These are phyloP conservation scores for Psittacula echo DNA, from an alignment of 2,797 vertebrate species.

Conservation along the genomic window DNA sequence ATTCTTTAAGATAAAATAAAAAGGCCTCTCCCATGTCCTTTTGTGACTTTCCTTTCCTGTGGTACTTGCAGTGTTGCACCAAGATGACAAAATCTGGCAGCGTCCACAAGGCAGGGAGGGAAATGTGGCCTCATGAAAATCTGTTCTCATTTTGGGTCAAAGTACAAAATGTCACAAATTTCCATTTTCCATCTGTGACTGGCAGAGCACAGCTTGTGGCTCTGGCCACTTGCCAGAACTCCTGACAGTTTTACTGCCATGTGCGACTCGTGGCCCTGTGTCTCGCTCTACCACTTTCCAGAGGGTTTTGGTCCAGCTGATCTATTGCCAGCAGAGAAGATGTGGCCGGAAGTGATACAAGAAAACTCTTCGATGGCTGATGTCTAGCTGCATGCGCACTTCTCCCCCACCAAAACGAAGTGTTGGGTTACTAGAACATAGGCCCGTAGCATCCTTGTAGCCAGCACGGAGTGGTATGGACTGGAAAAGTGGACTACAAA, in stretches of 20 bases:
- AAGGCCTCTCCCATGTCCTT: neutral
- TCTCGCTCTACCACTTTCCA: neutral
- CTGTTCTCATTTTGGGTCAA: conserved; percentile 18
- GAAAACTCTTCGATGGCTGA: neutral
- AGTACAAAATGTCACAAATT: conserved; percentile 43
- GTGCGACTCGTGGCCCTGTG: neutral
- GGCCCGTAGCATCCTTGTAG: neutral
- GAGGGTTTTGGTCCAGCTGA: conserved; percentile 8
- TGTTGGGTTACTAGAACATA: neutral
- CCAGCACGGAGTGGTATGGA: neutral
- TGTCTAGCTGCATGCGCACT: neutral
- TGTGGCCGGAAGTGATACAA: neutral
- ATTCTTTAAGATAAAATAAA: neutral
- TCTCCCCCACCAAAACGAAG: neutral
- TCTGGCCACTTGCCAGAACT: conserved; percentile 34
- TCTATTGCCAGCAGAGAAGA: conserved; percentile 29
- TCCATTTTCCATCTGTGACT: conserved; percentile 48
- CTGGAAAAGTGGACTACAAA: neutral
- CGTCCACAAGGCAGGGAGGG: neutral
- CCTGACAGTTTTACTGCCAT: conserved; percentile 32
- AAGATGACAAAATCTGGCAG: neutral
- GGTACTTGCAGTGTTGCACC: neutral
- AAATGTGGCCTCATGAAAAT: neutral
- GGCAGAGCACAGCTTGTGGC: conserved; percentile 15
- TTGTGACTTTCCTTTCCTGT: neutral